A percentile compares a stretch with the other conserved stretches of the same genome.
phyloP scores from a whole-genome alignment of 2,797 vertebrate genomes.

The Gouania willdenowi region DNA sequence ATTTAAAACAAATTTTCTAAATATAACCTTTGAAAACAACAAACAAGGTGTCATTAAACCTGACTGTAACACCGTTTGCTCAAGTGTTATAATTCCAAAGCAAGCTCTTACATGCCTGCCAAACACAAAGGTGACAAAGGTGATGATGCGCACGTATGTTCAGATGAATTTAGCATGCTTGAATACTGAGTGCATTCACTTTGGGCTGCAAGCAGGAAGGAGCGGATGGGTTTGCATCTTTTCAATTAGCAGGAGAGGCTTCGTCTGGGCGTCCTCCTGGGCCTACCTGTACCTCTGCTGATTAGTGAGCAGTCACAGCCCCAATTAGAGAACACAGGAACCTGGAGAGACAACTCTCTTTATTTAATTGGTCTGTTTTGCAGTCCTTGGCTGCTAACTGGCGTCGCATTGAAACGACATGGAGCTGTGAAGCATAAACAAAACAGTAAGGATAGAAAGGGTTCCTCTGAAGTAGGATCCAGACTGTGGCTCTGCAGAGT shows the following conservation, averaged over 20 bases:
- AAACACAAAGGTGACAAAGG: constrained; percentile 29
- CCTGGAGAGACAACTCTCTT: constrained; percentile 72
- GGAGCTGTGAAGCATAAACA: constrained; percentile 56
- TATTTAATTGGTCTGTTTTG: constrained; percentile 78
- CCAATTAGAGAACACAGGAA: constrained; percentile 77
- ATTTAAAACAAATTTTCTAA: too few species aligned
- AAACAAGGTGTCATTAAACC: constrained; percentile 2
- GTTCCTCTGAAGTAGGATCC: constrained; percentile 8
- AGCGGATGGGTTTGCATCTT: constrained; percentile 49
- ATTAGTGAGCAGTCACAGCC: constrained; percentile 78
- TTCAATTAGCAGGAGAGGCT: constrained; percentile 73
- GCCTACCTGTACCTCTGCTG: constrained; percentile 69
- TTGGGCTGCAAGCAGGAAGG: constrained; percentile 5
- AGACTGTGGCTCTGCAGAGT: too few species aligned
- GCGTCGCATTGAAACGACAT: constrained; percentile 51
- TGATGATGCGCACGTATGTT: constrained; percentile 25
- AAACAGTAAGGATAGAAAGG: constrained; percentile 54
- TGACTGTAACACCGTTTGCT: constrained; percentile 20
- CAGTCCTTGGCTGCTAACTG: constrained; percentile 60
- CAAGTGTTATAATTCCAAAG: constrained; percentile 29
- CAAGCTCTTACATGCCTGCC: constrained; percentile 44
- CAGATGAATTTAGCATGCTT: constrained; percentile 30
- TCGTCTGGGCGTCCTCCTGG: constrained; percentile 61
- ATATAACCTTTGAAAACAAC: too few species aligned
- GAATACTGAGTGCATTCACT: constrained; percentile 22